Evolutionary conservation across 2,888 invertebrate genomes (phyloP).

Genomic region (Melikaiella ostensackeni): DNA sequence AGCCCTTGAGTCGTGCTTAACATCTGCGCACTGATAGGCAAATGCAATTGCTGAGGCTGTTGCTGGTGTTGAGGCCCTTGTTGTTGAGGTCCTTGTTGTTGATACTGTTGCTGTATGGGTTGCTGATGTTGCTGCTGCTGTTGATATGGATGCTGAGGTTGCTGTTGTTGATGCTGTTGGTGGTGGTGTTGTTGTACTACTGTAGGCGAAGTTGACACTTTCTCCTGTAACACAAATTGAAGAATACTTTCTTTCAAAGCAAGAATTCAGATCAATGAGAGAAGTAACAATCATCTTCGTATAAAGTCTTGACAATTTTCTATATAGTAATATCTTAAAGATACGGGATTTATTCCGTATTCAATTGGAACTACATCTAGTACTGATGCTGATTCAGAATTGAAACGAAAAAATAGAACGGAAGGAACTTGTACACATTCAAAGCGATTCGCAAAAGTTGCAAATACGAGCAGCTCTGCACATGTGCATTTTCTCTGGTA

Average conservation of each 20-base stretch:
- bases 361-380: not conserved
- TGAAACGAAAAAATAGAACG: slow-evolving; percentile 20
- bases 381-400: not conserved
- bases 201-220: slow-evolving; percentile 63
- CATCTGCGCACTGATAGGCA: slow-evolving; percentile 74
- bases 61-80: slow-evolving; percentile 58
- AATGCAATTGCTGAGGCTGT: slow-evolving; percentile 71
- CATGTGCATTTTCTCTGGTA: slow-evolving; percentile 61
- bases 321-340: not conserved
- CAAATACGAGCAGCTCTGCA: slow-evolving; percentile 59
- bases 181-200: slow-evolving; percentile 59
- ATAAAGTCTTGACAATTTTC: not conserved
- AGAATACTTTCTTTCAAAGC: slow-evolving; percentile 42
- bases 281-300: not conserved
- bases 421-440: slow-evolving; percentile 57
- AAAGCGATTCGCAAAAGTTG: slow-evolving; percentile 56
- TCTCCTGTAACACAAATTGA: slow-evolving; percentile 61
- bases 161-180: slow-evolving; percentile 47
- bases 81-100: slow-evolving; percentile 54
- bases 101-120: slow-evolving; percentile 48
- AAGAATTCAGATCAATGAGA: not conserved
- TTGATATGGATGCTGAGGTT: slow-evolving; percentile 51
- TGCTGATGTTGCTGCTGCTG: slow-evolving; percentile 56
- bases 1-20: slow-evolving; percentile 73
- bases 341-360: not conserved